These are phyloP conservation scores for Drosophila jambulina DNA, from an alignment of 1,140 invertebrate genomes.

Conservation along the genomic window DNA sequence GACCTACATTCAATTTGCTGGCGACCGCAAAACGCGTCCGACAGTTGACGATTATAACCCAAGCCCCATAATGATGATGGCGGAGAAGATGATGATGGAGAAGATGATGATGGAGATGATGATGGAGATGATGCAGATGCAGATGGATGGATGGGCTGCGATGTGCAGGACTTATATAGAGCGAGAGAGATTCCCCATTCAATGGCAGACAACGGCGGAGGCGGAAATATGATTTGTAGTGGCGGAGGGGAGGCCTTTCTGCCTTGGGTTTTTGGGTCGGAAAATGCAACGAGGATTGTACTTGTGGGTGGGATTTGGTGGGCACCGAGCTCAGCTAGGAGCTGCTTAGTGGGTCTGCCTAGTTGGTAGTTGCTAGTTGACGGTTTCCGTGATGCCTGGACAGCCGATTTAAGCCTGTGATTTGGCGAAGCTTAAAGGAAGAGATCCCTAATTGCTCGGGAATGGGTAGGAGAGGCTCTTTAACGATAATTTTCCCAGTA, in stretches of 20 bases:
- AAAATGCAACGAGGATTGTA: constrained; percentile 13
- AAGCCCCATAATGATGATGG: constrained; percentile 20
- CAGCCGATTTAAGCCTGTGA: constrained; percentile 1
- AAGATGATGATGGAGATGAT: constrained; percentile 30
- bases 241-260: background rate
- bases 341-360: constrained; percentile 37
- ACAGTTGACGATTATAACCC: constrained; percentile 73
- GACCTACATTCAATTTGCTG: constrained; percentile 82
- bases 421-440: constrained; percentile 2
- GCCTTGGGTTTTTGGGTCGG: constrained; percentile 14
- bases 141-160: constrained; percentile 38
- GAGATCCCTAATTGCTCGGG: background rate
- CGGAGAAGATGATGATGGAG: constrained; percentile 21
- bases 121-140: constrained; percentile 15
- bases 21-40: constrained; percentile 77
- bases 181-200: constrained; percentile 24
- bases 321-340: constrained; percentile 12
- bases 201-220: constrained; percentile 31
- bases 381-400: constrained; percentile 38
- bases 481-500: background rate
- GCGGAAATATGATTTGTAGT: constrained; percentile 40
- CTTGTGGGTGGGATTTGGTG: constrained; percentile 24
- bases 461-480: too few relatives aligned
- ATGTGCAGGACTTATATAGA: constrained; percentile 21
- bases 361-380: constrained; percentile 45